These are phyloP conservation scores for Spatula clypeata DNA, from an alignment of 2,797 vertebrate species.

Conservation along the genomic window DNA sequence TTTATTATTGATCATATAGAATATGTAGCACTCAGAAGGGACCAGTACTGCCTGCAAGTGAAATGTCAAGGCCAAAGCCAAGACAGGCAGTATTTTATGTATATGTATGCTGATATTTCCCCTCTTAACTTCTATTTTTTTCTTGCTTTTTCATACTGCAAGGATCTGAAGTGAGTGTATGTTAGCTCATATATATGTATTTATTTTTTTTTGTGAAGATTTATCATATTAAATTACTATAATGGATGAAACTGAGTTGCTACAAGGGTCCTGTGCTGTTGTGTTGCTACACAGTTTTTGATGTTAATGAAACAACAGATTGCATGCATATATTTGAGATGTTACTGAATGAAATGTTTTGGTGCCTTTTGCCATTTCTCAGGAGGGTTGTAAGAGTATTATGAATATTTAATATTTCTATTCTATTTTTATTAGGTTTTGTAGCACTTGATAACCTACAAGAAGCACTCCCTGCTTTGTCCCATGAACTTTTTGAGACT, in stretches of 20 bases:
- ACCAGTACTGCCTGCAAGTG: neutral
- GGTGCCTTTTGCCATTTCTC: neutral
- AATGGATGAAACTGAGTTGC: neutral
- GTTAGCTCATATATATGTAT: neutral
- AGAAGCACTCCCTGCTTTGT: neutral
- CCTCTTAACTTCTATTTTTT: neutral
- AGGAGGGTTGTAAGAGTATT: neutral
- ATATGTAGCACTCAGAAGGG: neutral
- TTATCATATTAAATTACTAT: neutral
- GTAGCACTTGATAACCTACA: neutral
- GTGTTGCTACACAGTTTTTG: neutral
- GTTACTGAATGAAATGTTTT: conserved; percentile 1
- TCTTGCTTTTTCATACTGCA: neutral
- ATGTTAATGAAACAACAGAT: neutral
- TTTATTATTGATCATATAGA: neutral
- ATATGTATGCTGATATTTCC: neutral
- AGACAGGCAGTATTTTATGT: neutral
- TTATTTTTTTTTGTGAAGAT: neutral
- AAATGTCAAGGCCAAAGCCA: neutral
- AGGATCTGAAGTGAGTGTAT: neutral
- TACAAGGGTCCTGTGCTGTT: neutral
- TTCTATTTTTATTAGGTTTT: conserved; percentile 21
- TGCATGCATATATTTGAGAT: neutral
- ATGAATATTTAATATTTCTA: conserved; percentile 7
- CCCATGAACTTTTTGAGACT: neutral